These are phyloP conservation scores for Neolamprologus variostigma DNA, from an alignment of 2,113 vertebrate genomes.

Conservation along the genomic window DNA sequence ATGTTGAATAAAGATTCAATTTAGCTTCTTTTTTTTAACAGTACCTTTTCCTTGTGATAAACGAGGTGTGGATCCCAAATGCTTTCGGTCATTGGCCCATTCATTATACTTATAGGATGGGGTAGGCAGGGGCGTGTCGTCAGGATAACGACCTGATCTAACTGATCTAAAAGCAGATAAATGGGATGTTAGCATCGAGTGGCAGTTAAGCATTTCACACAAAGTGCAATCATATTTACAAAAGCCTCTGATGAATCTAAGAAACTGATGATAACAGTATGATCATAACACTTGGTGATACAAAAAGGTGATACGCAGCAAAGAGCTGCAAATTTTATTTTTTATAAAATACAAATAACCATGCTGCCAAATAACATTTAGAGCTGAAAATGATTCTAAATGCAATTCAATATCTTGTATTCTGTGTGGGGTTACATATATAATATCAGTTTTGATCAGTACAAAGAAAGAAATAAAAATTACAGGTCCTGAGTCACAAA, in stretches of 20 bases:
- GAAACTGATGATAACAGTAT: background rate
- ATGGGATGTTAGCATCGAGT: background rate
- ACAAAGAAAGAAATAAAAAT: background rate
- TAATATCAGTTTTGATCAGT: background rate
- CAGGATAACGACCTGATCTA: slow-evolving; percentile 76
- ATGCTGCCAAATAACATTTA: background rate
- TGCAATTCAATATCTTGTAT: background rate
- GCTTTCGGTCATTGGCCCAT: slow-evolving; percentile 90
- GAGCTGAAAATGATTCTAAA: background rate
- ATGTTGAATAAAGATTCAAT: background rate
- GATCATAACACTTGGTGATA: background rate
- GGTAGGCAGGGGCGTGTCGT: slow-evolving; percentile 87
- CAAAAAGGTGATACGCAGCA: background rate
- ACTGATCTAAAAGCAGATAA: slow-evolving; percentile 72
- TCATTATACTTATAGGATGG: slow-evolving; percentile 97
- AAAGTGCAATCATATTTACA: background rate
- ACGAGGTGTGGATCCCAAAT: slow-evolving; percentile 86
- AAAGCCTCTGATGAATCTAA: background rate
- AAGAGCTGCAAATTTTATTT: background rate
- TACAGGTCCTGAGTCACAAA: background rate
- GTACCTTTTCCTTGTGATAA: slow-evolving; percentile 92
- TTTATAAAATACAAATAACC: background rate
- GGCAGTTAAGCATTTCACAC: background rate
- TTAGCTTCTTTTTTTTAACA: background rate
- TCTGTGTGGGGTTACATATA: background rate